phyloP scores from a whole-genome alignment of 2,113 vertebrate genomes.

The Poeciliopsis prolifica region DNA sequence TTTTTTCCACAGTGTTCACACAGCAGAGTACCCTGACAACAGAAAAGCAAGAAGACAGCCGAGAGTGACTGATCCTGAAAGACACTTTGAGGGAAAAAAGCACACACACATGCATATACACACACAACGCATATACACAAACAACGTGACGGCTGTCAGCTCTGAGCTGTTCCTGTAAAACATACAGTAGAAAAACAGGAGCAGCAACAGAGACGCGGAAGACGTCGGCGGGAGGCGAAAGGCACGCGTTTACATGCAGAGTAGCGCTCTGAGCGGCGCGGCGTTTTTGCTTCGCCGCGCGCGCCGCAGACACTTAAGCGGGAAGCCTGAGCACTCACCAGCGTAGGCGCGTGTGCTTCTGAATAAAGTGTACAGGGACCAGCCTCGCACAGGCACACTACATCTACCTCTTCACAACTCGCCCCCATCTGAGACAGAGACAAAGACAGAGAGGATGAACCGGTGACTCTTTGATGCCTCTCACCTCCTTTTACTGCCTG shows the following conservation, averaged over 20 bases:
- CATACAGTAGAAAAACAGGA: not conserved
- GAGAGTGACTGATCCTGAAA: not conserved
- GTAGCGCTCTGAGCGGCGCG: constrained; percentile 10
- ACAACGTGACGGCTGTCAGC: not conserved
- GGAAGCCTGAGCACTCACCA: constrained; percentile 56
- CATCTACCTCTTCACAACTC: constrained; percentile 58
- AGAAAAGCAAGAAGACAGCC: constrained; percentile 14
- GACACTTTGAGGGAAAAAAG: not conserved
- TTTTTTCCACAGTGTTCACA: constrained; percentile 76
- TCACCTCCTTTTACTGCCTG: constrained; percentile 17
- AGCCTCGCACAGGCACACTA: constrained; percentile 67
- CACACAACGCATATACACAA: too few relatives aligned
- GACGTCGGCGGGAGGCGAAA: constrained; percentile 19
- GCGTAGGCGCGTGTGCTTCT: constrained; percentile 64
- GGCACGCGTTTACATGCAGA: constrained; percentile 13
- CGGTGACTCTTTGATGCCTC: constrained; percentile 15
- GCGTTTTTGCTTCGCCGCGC: too few relatives aligned
- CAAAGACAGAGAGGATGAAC: constrained; percentile 32
- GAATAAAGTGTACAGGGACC: constrained; percentile 62
- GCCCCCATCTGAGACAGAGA: constrained; percentile 65
- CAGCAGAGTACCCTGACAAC: constrained; percentile 54
- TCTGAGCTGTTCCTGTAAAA: not conserved
- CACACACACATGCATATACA: not conserved
- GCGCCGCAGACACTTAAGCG: constrained; percentile 44
- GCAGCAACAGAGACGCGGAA: not conserved